Percentiles rank a stretch among this genome's conserved stretches.
Evolutionary conservation across 1,140 invertebrate genomes (phyloP).

Genomic region (Yoshiicerus persimilis): DNA sequence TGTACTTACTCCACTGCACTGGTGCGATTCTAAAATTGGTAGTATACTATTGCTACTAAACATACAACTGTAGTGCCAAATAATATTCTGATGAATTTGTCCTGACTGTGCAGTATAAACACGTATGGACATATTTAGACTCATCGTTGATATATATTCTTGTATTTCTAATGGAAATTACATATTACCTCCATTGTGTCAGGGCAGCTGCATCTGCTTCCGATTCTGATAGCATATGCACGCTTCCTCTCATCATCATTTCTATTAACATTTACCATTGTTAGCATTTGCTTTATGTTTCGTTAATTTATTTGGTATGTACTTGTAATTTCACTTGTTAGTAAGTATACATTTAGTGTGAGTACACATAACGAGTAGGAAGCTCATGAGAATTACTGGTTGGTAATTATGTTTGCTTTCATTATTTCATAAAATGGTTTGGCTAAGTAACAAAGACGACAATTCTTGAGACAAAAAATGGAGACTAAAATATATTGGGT

Average conservation of each 20-base stretch:
- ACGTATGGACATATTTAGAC: too few species aligned
- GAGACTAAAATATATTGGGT: not conserved
- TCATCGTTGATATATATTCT: not conserved
- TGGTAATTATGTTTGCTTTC: too few species aligned
- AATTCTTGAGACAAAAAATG: not conserved
- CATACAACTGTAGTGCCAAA: too few species aligned
- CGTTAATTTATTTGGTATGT: not conserved
- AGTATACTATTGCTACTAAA: not conserved
- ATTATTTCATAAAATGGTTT: too few species aligned
- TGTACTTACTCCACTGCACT: too few species aligned
- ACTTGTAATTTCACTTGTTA: not conserved
- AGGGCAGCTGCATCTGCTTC: not conserved
- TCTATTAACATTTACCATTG: not conserved
- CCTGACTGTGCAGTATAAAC: not conserved
- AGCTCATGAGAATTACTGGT: too few species aligned
- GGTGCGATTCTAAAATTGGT: not conserved
- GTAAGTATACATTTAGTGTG: not conserved
- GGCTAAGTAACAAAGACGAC: too few species aligned
- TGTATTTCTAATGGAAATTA: not conserved
- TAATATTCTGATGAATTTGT: not conserved
- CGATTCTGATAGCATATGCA: constrained; percentile 10
- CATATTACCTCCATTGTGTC: not conserved
- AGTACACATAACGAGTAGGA: not conserved
- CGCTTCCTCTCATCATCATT: not conserved
- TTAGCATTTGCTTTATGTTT: not conserved